Base-by-base conservation (phyloP, 2,888 invertebrate genomes). In the Cancer borealis region DNA sequence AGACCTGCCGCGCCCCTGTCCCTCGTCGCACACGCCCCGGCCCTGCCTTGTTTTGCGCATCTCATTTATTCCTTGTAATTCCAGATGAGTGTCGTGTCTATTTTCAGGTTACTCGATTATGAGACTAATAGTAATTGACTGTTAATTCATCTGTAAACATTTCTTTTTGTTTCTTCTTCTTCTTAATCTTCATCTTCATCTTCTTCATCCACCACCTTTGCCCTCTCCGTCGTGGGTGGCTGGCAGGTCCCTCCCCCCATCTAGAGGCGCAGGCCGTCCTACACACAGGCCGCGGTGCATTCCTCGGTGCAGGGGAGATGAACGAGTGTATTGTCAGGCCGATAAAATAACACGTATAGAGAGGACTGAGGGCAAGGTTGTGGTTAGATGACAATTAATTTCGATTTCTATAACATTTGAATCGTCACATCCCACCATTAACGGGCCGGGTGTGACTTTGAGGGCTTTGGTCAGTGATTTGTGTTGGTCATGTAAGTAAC, bases 351-450 rank as follows among this genome's bases (percentile, higher is more conserved):
- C 91, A 6, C 21, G 91, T 66, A 60, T 91, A 60, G 91, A 60
- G 91, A 91, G 91, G 39, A n/a, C 91, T 3, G 60, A 60, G 60
- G 39, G 60, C 14, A 60, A 60, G 91, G 39, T 14, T 91, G 66
- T 91, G 60, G 91, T 91, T 91, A 91, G 39, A 12, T n/a, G 91
- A 91, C 91, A 91, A 91, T 91, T 91, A 91, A 91, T 91, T 91
- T 91, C 91, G 91, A 79, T 91, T 79, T 92, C 92, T 79, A 47
- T 79, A 92, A 47, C 92, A 79, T 92, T 79, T 79, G 92, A 73
- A 47, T 92, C 79, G 92, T 73, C n/a, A n/a, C 92, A 10, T 92
- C 47, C 79, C 79, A 39, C 79, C 92, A 92, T 92, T 60, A 47
- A 92, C 73, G 92, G 39, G 79, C n/a, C 79, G 92, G 45, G 92